phyloP scores from a whole-genome alignment of 2,797 vertebrate genomes.

The Premnoplex brunnescens region DNA sequence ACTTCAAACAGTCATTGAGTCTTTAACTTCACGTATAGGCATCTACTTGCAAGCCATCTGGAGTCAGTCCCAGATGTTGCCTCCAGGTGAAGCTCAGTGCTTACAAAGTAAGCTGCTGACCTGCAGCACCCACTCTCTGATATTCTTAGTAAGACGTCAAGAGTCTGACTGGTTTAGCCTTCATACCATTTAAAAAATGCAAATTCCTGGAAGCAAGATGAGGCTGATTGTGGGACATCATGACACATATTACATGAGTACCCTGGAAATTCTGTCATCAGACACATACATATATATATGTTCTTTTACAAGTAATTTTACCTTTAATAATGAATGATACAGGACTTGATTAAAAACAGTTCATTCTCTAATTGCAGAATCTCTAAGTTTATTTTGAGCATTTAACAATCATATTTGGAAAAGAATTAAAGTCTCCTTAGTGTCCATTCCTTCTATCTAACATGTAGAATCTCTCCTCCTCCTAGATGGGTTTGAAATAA shows the following conservation, averaged over 20 bases:
- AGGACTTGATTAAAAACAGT: not conserved
- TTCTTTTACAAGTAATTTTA: not conserved
- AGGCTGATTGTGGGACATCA: not conserved
- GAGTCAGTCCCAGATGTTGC: not conserved
- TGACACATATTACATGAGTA: accelerated
- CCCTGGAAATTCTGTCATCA: not conserved
- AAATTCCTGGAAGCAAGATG: not conserved
- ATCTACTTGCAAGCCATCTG: not conserved
- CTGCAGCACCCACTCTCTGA: not conserved
- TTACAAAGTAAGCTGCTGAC: not conserved
- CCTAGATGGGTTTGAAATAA: not conserved
- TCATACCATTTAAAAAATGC: not conserved
- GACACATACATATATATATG: accelerated
- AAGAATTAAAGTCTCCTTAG: not conserved
- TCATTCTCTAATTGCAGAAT: not conserved
- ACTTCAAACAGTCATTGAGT: not conserved
- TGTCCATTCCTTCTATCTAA: not conserved
- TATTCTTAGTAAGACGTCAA: not conserved
- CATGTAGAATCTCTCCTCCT: not conserved
- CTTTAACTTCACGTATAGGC: not conserved
- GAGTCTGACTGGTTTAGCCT: not conserved
- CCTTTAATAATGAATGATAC: not conserved
- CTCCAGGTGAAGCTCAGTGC: not conserved
- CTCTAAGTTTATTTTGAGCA: not conserved
- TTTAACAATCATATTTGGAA: not conserved